Evolutionary conservation across 2,113 vertebrate genomes (phyloP).

Genomic region (Apeltes quadracus): DNA sequence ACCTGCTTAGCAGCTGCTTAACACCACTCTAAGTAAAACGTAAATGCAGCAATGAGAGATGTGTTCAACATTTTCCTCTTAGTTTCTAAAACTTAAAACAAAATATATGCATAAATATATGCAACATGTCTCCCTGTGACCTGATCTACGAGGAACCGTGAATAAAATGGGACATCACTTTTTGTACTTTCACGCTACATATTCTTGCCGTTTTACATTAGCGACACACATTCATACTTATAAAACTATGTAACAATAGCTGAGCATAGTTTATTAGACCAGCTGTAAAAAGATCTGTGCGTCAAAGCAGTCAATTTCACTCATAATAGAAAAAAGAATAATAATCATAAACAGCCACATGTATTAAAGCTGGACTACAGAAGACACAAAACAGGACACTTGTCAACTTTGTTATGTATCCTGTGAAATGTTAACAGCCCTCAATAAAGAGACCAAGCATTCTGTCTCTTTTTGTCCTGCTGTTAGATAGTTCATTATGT

Average conservation of each 20-base stretch:
- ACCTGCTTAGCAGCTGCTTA: background rate
- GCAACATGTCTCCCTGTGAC: background rate
- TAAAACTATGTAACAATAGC: background rate
- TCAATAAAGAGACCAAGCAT: slow-evolving; percentile 14
- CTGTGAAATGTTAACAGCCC: slow-evolving; percentile 7
- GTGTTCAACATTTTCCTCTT: background rate
- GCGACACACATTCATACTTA: background rate
- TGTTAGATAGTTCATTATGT: slow-evolving; percentile 21
- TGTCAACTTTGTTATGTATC: slow-evolving; percentile 5
- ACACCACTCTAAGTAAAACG: background rate
- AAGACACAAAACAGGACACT: slow-evolving; percentile 9
- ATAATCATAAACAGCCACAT: slow-evolving; percentile 29
- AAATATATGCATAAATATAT: no score
- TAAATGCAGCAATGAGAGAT: background rate
- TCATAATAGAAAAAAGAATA: background rate
- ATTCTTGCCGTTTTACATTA: background rate
- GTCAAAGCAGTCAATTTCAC: slow-evolving; percentile 24
- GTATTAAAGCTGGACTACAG: slow-evolving; percentile 9
- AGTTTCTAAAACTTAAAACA: no score
- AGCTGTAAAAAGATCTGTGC: background rate
- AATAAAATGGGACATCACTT: slow-evolving; percentile 16
- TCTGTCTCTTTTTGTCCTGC: background rate
- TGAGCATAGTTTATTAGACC: background rate
- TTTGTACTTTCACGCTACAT: slow-evolving; percentile 18
- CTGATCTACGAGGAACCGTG: slow-evolving; percentile 6